Conservation (phyloP, 92 coral and sea anemone species). For the Hydrozoanthus gracilis region DNA sequence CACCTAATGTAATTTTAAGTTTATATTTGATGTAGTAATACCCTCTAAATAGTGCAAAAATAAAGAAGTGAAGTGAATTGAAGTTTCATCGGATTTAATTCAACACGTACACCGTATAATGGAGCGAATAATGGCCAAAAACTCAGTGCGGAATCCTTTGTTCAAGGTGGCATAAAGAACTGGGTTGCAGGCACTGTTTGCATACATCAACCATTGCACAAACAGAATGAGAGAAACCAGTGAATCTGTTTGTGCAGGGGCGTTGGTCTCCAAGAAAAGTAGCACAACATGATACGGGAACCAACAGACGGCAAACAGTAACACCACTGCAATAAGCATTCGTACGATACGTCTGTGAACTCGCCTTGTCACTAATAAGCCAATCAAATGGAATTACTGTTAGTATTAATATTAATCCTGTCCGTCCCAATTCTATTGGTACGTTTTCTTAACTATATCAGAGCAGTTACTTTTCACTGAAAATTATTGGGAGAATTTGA, state of each 20-base stretch:
- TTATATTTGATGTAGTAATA: no score
- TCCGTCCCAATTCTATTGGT: no score
- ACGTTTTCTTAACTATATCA: no score
- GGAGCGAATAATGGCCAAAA: constrained; percentile 47
- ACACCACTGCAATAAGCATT: constrained; percentile 65
- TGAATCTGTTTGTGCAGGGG: constrained; percentile 48
- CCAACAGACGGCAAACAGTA: constrained; percentile 66
- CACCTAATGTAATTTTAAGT: no score
- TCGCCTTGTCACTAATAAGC: constrained; percentile 49
- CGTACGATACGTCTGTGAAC: constrained; percentile 58
- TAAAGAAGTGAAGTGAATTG: no score
- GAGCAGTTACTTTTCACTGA: no score
- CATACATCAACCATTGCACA: constrained; percentile 69
- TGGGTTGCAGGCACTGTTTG: constrained; percentile 71
- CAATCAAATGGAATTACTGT: not conserved
- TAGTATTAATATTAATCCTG: no score
- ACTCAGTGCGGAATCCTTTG: constrained; percentile 58
- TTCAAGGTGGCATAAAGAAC: constrained; percentile 59
- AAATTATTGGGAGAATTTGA: no score
- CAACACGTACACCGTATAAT: not conserved
- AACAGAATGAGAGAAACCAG: constrained; percentile 46
- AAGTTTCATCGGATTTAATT: no score
- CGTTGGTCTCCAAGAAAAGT: constrained; percentile 55
- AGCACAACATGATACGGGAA: constrained; percentile 61
- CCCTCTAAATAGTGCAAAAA: no score